Evolutionary conservation across 2,888 invertebrate genomes (phyloP).

Genomic region (Aporophyla nigra): DNA sequence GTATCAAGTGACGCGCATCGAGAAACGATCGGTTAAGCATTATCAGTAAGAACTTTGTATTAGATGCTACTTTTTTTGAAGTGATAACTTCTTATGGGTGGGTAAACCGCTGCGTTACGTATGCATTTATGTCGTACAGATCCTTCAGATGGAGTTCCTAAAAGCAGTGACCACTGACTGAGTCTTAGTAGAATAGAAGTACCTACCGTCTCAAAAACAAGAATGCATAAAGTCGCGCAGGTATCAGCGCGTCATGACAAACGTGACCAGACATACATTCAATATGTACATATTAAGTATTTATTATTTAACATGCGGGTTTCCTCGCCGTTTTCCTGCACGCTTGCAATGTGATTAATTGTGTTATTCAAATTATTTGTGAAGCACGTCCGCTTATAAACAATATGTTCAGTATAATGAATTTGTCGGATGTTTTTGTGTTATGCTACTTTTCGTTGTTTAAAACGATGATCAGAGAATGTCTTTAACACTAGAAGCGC

Average conservation of each 20-base stretch:
- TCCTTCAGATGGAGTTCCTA: no score
- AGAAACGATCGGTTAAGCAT: conserved; percentile 27
- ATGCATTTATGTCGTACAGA: no score
- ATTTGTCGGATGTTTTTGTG: background rate
- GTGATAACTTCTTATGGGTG: no score
- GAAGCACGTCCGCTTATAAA: conserved; percentile 13
- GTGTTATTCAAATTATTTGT: conserved; percentile 45
- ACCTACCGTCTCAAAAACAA: background rate
- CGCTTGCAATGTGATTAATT: conserved; percentile 43
- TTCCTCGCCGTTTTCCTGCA: conserved; percentile 60
- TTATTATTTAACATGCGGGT: conserved; percentile 44
- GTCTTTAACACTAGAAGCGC: no score
- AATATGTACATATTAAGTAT: conserved; percentile 35
- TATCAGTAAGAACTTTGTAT: conserved; percentile 33
- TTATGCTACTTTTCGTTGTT: background rate
- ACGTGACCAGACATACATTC: conserved; percentile 32
- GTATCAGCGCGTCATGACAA: background rate
- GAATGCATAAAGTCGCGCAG: background rate
- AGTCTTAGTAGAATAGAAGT: background rate
- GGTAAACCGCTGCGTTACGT: no score
- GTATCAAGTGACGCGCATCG: conserved; percentile 63
- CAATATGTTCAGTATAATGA: background rate
- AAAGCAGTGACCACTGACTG: background rate
- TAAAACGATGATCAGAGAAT: background rate
- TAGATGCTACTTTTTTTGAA: conserved; percentile 30